Evolutionary conservation across 2,888 invertebrate genomes (phyloP).

Genomic region (Epiperipatus broadwayi): DNA sequence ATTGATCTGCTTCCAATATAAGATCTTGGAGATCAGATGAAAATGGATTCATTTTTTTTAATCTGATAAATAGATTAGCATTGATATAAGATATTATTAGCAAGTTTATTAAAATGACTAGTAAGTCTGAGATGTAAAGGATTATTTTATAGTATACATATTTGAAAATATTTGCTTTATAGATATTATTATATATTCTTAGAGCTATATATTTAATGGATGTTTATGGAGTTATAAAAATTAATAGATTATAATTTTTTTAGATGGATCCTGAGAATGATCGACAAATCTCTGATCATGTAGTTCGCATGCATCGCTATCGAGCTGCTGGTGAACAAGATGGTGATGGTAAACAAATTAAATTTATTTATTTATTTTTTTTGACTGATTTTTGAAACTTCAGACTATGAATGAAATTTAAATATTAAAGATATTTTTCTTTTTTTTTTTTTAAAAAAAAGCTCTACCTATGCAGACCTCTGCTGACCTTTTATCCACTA

Average conservation of each 20-base stretch:
- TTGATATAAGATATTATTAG: too few relatives aligned
- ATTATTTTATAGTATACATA: too few relatives aligned
- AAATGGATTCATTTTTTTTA: too few relatives aligned
- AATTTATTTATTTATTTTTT: conserved; percentile 1
- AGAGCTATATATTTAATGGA: too few relatives aligned
- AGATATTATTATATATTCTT: too few relatives aligned
- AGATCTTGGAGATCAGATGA: too few relatives aligned
- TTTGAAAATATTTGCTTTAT: too few relatives aligned
- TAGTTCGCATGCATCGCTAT: conserved; percentile 90
- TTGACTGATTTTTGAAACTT: background rate
- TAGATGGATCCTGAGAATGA: conserved; percentile 63
- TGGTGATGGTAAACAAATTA: conserved; percentile 46
- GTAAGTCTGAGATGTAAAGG: too few relatives aligned
- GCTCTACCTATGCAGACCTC: conserved; percentile 55
- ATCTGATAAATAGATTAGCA: too few relatives aligned
- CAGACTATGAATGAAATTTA: background rate
- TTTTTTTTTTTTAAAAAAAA: conserved; percentile 19
- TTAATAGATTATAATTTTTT: conserved; percentile 15
- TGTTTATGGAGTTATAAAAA: conserved; percentile 11
- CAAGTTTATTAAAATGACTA: too few relatives aligned
- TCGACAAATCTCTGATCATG: conserved; percentile 81
- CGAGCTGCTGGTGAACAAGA: conserved; percentile 80
- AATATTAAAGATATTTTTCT: background rate
- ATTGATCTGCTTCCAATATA: too few relatives aligned
- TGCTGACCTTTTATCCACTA: conserved; percentile 64